Evolutionary conservation across 2,113 vertebrate species (phyloP), one percentile per base, ranked within the genome.

Genomic region (Sminthopsis crassicaudata): DNA sequence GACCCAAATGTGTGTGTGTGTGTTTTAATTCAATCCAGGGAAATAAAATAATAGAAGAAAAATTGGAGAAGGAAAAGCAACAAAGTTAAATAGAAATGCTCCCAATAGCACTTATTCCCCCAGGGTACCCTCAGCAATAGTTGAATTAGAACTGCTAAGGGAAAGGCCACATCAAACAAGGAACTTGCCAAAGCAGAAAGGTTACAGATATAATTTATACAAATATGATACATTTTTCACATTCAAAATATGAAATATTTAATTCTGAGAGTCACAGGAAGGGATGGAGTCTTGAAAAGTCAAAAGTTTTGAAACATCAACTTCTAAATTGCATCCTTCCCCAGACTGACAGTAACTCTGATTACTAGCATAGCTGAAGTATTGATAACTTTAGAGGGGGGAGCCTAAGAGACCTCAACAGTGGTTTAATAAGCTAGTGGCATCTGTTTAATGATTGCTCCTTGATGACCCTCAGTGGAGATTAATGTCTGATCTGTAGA

Each of bases 401-500:
- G 95, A 96, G 25, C 54, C 84, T 91, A 48, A 27, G 94, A 95
- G 57, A 96, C 91, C 26, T 9, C 22, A 94, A 53, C 12, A 8
- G 88, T 53, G 26, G 7, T 91, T 97, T 95, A 92, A 90, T 91
- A 95, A 92, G n/a, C 55, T 94, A 26, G 90, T 94, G 57, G 42
- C 53, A 95, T 94, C 94, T 95, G 90, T 92, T 94, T 92, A 93
- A 92, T 90, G 26, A 84, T 23, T 52, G 89, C 36, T 92, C 14
- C 67, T 60, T 95, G 91, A 95, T 60, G 90, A 92, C 46, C 95
- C 96, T 93, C 25, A 5, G 23, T 25, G 50, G 46, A 97, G 36
- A 94, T 95, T 94, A 95, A 96, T 90, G 97, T 93, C 60, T 93
- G 14, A 53, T 88, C 89, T 27, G 26, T 89, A 53, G 46, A 94